Conservation (phyloP, 2,888 invertebrate genomes). For the Epirrhoe tristata region DNA sequence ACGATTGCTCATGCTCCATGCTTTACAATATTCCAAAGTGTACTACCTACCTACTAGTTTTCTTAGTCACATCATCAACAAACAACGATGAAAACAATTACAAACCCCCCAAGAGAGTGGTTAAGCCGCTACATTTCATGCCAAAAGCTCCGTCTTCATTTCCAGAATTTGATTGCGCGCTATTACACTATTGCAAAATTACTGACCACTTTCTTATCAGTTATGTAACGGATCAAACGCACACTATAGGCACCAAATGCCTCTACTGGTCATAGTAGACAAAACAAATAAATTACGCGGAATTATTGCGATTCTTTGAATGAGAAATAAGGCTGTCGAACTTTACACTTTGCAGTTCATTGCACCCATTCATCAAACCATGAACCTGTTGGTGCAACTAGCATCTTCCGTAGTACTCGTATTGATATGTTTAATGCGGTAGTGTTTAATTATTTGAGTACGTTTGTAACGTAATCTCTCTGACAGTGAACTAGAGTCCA, state of each 20-base stretch:
- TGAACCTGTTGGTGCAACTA: not conserved
- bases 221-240: constrained; percentile 9
- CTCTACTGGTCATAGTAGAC: not conserved
- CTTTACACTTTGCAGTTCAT: not conserved
- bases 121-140: not conserved
- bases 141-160: not conserved
- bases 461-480: constrained; percentile 6
- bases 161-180: not conserved
- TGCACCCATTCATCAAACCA: no score
- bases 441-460: not conserved
- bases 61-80: not conserved
- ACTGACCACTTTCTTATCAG: constrained; percentile 20
- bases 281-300: constrained; percentile 1
- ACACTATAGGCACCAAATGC: not conserved
- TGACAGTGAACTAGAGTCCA: constrained; percentile 41
- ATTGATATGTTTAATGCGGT: not conserved
- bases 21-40: not conserved
- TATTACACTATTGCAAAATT: not conserved
- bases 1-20: not conserved
- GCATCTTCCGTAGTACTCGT: no score
- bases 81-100: not conserved
- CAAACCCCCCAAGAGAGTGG: not conserved
- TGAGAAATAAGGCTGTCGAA: not conserved
- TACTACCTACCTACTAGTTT: not conserved
- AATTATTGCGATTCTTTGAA: not conserved